Percentiles rank a stretch among this genome's conserved stretches.
phyloP scores from a whole-genome alignment of 2,797 vertebrate species.

The Silurus lanzhouensis region DNA sequence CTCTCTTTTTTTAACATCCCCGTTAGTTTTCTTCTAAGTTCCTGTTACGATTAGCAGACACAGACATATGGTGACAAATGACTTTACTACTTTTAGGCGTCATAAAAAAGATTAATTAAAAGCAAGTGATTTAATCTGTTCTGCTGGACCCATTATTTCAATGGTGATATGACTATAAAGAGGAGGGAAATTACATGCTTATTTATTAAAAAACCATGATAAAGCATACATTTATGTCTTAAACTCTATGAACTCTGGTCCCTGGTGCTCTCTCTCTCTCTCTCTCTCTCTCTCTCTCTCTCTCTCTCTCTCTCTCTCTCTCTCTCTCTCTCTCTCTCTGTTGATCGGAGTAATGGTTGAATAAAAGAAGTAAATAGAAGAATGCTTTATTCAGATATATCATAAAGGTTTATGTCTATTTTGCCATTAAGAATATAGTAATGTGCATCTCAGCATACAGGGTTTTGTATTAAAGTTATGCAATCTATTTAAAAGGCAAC shows the following conservation, averaged over 20 bases:
- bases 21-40: not conserved
- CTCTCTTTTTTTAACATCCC: not conserved
- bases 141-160: not conserved
- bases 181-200: not conserved
- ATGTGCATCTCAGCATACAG: no score
- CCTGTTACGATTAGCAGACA: not conserved
- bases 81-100: conserved; percentile 1
- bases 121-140: conserved; percentile 12
- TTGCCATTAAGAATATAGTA: no score
- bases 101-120: conserved; percentile 11
- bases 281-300: not conserved
- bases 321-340: no score
- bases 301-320: no score
- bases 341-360: not conserved
- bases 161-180: not conserved
- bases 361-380: no score
- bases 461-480: no score
- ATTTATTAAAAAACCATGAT: not conserved
- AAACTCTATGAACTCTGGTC: not conserved
- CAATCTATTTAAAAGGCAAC: no score
- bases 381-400: no score
- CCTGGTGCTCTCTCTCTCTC: not conserved
- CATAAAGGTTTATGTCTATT: no score
- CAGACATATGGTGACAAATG: conserved; percentile 8
- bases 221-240: not conserved